phyloP scores from a whole-genome alignment of 2,113 vertebrate species.

The Oceanites oceanicus region DNA sequence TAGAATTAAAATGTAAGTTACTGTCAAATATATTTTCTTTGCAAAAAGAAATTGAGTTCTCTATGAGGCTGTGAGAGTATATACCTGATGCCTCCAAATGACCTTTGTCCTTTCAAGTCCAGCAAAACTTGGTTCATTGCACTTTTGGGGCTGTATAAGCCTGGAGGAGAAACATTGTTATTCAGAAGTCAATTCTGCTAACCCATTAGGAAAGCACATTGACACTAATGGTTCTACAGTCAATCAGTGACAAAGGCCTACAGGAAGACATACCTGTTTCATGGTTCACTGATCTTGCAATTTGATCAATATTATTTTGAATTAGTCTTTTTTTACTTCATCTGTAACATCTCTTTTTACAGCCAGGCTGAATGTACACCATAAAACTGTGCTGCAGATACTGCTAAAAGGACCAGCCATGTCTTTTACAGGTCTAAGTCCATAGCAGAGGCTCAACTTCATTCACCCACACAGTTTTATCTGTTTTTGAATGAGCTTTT shows the following conservation, averaged over 20 bases:
- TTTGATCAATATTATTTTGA: slow-evolving; percentile 74
- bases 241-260: slow-evolving; percentile 49
- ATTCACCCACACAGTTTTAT: not conserved
- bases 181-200: slow-evolving; percentile 65
- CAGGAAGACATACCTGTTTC: slow-evolving; percentile 62
- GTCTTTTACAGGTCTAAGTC: not conserved
- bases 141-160: not conserved
- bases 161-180: slow-evolving; percentile 52
- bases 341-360: slow-evolving; percentile 44
- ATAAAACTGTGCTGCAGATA: not conserved
- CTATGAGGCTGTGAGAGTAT: not conserved
- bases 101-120: slow-evolving; percentile 39
- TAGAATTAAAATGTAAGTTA: not conserved
- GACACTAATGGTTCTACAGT: slow-evolving; percentile 38
- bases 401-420: not conserved
- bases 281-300: slow-evolving; percentile 58
- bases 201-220: slow-evolving; percentile 60
- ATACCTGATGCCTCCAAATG: not conserved
- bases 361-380: not conserved
- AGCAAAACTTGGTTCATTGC: slow-evolving; percentile 36
- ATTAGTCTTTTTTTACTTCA: slow-evolving; percentile 35
- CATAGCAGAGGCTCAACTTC: not conserved
- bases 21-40: not conserved
- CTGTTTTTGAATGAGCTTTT: not conserved
- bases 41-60: not conserved